Percentiles rank a stretch among this genome's conserved stretches.
phyloP scores from a whole-genome alignment of 2,888 invertebrate genomes.

The Cantharis rufa region DNA sequence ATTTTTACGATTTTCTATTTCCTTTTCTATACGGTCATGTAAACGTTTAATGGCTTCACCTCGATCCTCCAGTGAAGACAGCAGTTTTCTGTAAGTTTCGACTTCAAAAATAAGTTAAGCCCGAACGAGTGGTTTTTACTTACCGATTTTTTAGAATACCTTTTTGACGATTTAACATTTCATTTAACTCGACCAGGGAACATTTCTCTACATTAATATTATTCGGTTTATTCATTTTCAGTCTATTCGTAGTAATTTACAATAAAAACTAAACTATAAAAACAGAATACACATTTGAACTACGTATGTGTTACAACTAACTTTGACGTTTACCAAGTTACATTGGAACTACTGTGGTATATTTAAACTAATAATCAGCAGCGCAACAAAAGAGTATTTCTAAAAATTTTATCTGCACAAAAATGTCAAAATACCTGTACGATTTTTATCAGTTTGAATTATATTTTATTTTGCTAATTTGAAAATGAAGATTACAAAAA shows the following conservation, averaged over 20 bases:
- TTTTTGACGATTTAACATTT: constrained; percentile 14
- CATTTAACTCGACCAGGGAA: constrained; percentile 12
- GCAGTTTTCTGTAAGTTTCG: constrained; percentile 6
- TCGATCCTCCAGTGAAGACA: constrained; percentile 12
- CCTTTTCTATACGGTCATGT: constrained; percentile 10
- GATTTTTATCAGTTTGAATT: too few species aligned
- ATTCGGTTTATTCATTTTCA: constrained; percentile 7
- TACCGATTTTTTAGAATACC: constrained; percentile 17
- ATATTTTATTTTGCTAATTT: too few species aligned
- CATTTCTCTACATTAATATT: constrained; percentile 13
- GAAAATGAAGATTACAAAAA: too few species aligned
- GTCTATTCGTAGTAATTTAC: background rate
- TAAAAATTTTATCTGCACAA: too few species aligned
- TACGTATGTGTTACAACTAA: too few species aligned
- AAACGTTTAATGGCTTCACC: constrained; percentile 11
- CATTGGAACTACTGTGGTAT: too few species aligned
- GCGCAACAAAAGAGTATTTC: too few species aligned
- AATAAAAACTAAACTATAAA: background rate
- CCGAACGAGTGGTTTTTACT: background rate
- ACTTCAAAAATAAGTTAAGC: background rate
- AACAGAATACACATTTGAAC: too few species aligned
- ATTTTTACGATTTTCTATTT: constrained; percentile 9
- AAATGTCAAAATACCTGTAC: too few species aligned
- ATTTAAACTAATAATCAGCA: too few species aligned
- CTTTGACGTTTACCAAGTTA: too few species aligned